These are phyloP conservation scores for Leucophenga maculata DNA, from an alignment of 2,888 invertebrate species.

Conservation along the genomic window DNA sequence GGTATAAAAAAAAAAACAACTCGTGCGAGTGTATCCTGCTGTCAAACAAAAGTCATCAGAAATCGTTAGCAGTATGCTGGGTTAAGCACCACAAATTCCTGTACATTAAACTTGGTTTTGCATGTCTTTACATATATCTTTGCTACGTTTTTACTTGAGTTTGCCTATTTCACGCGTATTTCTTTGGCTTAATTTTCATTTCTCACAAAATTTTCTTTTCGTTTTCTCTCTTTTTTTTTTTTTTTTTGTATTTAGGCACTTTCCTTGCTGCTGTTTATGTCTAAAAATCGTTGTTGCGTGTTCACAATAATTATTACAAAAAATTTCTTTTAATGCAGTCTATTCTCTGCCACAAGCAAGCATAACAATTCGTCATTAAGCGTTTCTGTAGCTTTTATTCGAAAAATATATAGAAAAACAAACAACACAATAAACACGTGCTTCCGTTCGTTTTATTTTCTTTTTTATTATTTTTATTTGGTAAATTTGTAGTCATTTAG, in stretches of 20 bases:
- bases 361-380: not conserved
- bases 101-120: slow-evolving; percentile 11
- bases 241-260: not conserved
- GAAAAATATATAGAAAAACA: not conserved
- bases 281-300: slow-evolving; percentile 17
- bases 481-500: not conserved
- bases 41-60: slow-evolving; percentile 11
- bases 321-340: not conserved
- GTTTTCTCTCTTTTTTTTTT: not conserved
- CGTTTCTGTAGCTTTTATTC: not conserved
- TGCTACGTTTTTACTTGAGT: not conserved
- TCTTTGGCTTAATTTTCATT: slow-evolving; percentile 12
- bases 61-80: not conserved
- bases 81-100: slow-evolving; percentile 6
- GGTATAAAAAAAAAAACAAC: not conserved
- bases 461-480: not conserved
- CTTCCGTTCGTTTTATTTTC: not conserved
- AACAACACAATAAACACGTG: slow-evolving; percentile 8
- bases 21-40: not conserved
- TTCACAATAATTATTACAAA: slow-evolving; percentile 4
- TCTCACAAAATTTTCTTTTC: not conserved
- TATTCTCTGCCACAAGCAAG: not conserved
- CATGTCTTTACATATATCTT: not conserved
- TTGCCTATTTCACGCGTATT: not conserved
- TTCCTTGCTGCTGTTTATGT: not conserved